A percentile compares a stretch with the other conserved stretches of the same genome.
Conservation (phyloP, 2,888 invertebrate genomes). For the Acrobasis suavella region DNA sequence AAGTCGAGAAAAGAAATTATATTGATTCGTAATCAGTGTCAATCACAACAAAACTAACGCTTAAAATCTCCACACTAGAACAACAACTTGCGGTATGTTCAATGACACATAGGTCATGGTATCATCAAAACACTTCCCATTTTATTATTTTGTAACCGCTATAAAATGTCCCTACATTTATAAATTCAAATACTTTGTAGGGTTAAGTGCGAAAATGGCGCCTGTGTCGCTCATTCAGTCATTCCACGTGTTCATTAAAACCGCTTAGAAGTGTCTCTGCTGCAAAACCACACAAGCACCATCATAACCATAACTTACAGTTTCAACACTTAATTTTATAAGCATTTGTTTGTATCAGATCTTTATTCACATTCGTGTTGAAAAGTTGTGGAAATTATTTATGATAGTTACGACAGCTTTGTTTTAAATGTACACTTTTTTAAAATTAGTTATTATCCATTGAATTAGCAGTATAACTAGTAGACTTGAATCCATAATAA, state of each 20-base stretch:
- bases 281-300: neutral
- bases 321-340: constrained; percentile 8
- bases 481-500: too few relatives aligned
- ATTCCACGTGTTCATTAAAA: constrained; percentile 3
- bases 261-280: constrained; percentile 17
- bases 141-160: neutral
- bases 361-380: constrained; percentile 5
- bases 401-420: neutral
- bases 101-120: too few relatives aligned
- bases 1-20: too few relatives aligned
- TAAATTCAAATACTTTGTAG: constrained; percentile 2
- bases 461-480: too few relatives aligned
- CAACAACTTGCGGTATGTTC: too few relatives aligned
- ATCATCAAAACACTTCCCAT: too few relatives aligned
- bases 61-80: too few relatives aligned
- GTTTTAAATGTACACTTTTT: too few relatives aligned
- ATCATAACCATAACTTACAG: constrained; percentile 11
- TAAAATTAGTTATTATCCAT: too few relatives aligned
- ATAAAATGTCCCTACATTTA: neutral
- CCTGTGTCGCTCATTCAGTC: neutral
- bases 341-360: constrained; percentile 10
- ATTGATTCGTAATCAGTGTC: too few relatives aligned
- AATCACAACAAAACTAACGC: too few relatives aligned
- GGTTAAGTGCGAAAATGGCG: constrained; percentile 13
- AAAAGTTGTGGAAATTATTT: neutral